phyloP scores from a whole-genome alignment of 1,140 invertebrate genomes.

The Steinernema khuongi region DNA sequence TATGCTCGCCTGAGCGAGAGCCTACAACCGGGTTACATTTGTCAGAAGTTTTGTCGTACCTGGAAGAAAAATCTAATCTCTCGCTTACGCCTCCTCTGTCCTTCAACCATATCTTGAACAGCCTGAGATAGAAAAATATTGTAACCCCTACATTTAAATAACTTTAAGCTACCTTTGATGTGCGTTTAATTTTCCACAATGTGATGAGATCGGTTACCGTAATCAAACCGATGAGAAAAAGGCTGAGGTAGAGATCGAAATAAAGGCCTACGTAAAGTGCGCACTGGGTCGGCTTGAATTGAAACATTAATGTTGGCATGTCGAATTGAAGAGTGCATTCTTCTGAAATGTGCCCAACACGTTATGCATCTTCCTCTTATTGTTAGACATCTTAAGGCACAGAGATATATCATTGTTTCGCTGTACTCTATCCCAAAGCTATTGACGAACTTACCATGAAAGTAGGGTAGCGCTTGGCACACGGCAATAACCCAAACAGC shows the following conservation, averaged over 20 bases:
- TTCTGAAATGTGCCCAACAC: too few species aligned
- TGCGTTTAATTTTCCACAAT: not conserved
- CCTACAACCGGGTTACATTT: not conserved
- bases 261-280: not conserved
- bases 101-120: not conserved
- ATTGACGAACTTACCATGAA: not conserved
- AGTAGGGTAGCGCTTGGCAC: not conserved
- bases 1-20: not conserved
- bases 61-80: slow-evolving; percentile 2
- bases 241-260: not conserved
- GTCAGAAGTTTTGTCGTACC: not conserved
- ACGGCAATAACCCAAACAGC: not conserved
- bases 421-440: too few species aligned
- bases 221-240: not conserved
- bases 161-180: not conserved
- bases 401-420: too few species aligned
- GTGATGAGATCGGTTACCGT: not conserved
- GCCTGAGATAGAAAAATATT: not conserved
- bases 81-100: not conserved
- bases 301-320: not conserved
- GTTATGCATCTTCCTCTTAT: too few species aligned
- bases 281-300: not conserved
- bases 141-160: not conserved
- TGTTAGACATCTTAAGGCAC: too few species aligned
- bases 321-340: not conserved